Base-by-base conservation (phyloP, 1,140 invertebrate species). In the Cheumatopsyche charites region DNA sequence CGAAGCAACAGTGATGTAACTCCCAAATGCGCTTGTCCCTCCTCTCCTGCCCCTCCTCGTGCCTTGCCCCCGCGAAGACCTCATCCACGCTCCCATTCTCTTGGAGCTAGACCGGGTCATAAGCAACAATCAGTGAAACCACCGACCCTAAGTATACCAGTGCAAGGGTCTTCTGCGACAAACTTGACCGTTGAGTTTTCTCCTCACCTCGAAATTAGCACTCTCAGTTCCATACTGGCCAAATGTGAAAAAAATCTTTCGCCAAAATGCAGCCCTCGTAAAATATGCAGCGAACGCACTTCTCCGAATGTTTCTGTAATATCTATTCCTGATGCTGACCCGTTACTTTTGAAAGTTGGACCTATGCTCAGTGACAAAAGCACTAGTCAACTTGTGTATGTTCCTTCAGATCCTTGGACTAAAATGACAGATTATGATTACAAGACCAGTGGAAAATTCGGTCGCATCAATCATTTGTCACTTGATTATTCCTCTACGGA, bases 1-100 rank as follows among this genome's bases (percentile, higher is more conserved):
- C 81, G 83, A 25, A 83, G 82, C 62, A 80, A 82, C 42, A 83
- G 82, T 67, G 82, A 84, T 75, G 82, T 84, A 65, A 82, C 82
- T 29, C 81, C 82, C 17, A 78, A 80, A 17, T 79, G 79, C 58
- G 79, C 79, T 67, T 77, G 79, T 29, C 75, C 74, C 15, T 29
- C 47, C 7, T 76, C 77, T 49, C 78, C 79, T 19, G 17, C 47
- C 19, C 62, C 68, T 9, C 81, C 81, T 69, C 78, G 81, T 42
- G 80, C 80, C 62, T 81, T 81, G 23, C 79, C 72, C 80, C 80
- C 12, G 78, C 81, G 76, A 73, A 78, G 41, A 78, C 79, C 76
- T 15, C 72, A 73, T 41, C 70, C 75, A 9, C 75, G 72, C 21
- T 76, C 75, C 12, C 69, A 67, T 36, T 75, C 75, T 1, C 58